Conservation (phyloP, 2,888 invertebrate species). For the Epinotia ramella region DNA sequence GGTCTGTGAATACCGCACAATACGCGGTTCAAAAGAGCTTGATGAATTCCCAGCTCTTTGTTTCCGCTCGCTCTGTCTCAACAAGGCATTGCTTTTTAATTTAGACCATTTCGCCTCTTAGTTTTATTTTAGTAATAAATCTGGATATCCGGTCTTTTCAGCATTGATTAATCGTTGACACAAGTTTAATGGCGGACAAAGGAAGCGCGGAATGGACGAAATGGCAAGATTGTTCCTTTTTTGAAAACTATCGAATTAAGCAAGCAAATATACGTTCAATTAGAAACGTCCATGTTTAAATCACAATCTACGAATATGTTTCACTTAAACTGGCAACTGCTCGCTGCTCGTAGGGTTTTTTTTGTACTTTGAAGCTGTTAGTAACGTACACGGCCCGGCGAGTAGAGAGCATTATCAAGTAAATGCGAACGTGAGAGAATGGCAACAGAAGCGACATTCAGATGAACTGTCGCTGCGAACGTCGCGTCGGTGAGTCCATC, state of each 20-base stretch:
- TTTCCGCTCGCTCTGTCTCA: conserved; percentile 80
- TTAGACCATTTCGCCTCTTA: conserved; percentile 78
- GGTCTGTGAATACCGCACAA: conserved; percentile 76
- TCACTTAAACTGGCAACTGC: neutral
- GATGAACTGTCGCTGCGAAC: conserved; percentile 52
- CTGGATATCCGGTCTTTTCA: conserved; percentile 65
- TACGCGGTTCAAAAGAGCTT: conserved; percentile 82
- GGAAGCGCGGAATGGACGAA: neutral
- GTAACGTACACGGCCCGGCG: neutral
- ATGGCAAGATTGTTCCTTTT: neutral
- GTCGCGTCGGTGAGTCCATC: conserved; percentile 54
- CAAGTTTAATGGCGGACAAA: conserved; percentile 16
- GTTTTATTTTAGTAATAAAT: conserved; percentile 79
- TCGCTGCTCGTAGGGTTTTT: neutral
- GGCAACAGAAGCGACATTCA: conserved; percentile 46
- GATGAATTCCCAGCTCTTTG: conserved; percentile 82
- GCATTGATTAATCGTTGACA: conserved; percentile 50
- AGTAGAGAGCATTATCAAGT: conserved; percentile 27
- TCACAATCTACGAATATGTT: neutral
- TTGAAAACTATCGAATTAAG: neutral
- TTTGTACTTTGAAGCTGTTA: conserved; percentile 13
- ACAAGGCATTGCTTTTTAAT: conserved; percentile 84
- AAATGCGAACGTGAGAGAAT: conserved; percentile 41
- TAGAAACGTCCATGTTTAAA: neutral
- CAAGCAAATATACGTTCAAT: neutral